These are phyloP conservation scores for Notiomystis cincta DNA, from an alignment of 2,113 vertebrate species.

Conservation along the genomic window DNA sequence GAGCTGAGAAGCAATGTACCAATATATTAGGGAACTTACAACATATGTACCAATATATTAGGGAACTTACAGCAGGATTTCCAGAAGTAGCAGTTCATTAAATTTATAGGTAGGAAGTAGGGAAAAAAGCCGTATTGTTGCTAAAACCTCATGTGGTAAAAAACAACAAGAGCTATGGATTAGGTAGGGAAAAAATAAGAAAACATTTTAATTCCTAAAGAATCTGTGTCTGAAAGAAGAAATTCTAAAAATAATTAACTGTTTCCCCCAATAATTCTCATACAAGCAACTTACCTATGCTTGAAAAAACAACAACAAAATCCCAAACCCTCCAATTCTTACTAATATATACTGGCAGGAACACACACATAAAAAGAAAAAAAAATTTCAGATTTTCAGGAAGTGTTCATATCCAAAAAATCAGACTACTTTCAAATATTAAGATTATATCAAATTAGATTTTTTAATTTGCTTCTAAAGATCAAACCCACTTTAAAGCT, in stretches of 20 bases:
- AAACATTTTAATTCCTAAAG: not conserved
- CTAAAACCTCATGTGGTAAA: not conserved
- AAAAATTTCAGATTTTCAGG: not conserved
- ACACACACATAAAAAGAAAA: not conserved
- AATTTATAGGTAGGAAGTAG: not conserved
- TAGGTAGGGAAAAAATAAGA: not conserved
- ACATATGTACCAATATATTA: not conserved
- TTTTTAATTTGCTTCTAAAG: not conserved
- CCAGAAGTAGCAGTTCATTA: not conserved
- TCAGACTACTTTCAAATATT: not conserved
- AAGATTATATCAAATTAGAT: not conserved
- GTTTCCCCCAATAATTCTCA: not conserved
- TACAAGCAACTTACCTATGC: not conserved
- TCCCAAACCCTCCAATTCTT: not conserved
- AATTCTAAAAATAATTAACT: not conserved
- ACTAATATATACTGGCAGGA: not conserved
- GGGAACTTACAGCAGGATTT: not conserved
- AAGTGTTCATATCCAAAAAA: not conserved
- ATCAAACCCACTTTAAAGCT: not conserved
- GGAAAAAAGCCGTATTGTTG: not conserved
- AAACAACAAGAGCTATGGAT: not conserved
- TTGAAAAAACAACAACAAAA: not conserved
- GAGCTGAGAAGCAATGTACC: not conserved
- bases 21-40: not conserved
- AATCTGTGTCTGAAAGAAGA: not conserved